Evolutionary conservation across 2,797 vertebrate genomes (phyloP).

Genomic region (Sphenopsis melanotis): DNA sequence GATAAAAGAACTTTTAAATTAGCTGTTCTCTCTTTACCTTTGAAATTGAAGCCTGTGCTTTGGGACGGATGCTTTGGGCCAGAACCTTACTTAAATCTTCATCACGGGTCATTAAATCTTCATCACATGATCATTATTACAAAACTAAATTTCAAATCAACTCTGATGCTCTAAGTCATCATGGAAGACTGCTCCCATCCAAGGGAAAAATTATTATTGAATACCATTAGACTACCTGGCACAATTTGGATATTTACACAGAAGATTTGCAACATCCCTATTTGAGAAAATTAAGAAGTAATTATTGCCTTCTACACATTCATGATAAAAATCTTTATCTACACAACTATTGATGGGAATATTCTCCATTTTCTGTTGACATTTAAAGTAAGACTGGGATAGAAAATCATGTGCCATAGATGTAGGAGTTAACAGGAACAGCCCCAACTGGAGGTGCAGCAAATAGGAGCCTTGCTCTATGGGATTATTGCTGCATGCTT

Average conservation of each 20-base stretch:
- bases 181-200: neutral
- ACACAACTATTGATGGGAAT: neutral
- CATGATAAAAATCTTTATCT: neutral
- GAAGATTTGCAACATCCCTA: neutral
- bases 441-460: neutral
- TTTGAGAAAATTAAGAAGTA: neutral
- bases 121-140: neutral
- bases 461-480: neutral
- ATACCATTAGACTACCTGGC: neutral
- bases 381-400: neutral
- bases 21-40: neutral
- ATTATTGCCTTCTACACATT: neutral
- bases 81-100: neutral
- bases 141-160: neutral
- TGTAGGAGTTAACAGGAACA: neutral
- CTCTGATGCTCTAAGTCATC: neutral
- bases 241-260: neutral
- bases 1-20: neutral
- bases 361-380: neutral
- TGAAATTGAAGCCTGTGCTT: neutral
- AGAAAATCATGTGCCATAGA: neutral
- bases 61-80: neutral
- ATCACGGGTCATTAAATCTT: neutral
- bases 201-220: neutral
- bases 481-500: neutral